These are phyloP conservation scores for Drosophila merina DNA, from an alignment of 2,888 invertebrate species.

Conservation along the genomic window DNA sequence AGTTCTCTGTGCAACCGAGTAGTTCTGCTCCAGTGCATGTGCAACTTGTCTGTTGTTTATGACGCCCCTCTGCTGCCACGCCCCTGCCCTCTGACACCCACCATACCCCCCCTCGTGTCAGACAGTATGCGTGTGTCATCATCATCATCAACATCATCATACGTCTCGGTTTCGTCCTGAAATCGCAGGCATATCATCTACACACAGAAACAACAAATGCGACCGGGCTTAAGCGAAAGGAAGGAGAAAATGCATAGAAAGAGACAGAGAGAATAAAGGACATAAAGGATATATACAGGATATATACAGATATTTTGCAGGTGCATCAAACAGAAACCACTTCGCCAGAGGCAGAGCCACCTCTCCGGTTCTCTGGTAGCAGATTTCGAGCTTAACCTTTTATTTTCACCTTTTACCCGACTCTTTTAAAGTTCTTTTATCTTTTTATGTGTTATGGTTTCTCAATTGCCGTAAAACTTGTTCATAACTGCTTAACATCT, in stretches of 20 bases:
- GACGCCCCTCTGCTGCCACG: slow-evolving; percentile 46
- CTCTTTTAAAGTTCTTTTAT: neutral
- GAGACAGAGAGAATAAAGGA: slow-evolving; percentile 14
- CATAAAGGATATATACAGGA: slow-evolving; percentile 15
- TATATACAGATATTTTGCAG: slow-evolving; percentile 17
- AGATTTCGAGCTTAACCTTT: slow-evolving; percentile 32
- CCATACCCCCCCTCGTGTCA: slow-evolving; percentile 1
- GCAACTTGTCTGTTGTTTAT: slow-evolving; percentile 78
- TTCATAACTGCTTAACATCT: slow-evolving; percentile 6
- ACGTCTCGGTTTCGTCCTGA: slow-evolving; percentile 69
- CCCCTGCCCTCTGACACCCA: neutral
- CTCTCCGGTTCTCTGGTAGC: slow-evolving; percentile 1
- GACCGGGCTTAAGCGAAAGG: slow-evolving; percentile 8
- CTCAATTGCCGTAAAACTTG: slow-evolving; percentile 17
- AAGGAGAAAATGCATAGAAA: slow-evolving; percentile 11
- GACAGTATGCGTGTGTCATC: slow-evolving; percentile 37
- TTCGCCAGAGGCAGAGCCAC: slow-evolving; percentile 26
- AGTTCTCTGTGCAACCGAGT: slow-evolving; percentile 58
- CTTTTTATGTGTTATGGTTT: slow-evolving; percentile 7
- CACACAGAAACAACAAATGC: slow-evolving; percentile 29
- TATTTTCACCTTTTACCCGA: slow-evolving; percentile 11
- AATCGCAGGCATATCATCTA: slow-evolving; percentile 72
- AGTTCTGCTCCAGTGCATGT: slow-evolving; percentile 72
- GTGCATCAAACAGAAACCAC: slow-evolving; percentile 34
- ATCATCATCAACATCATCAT: slow-evolving; percentile 75